Conservation (phyloP, 2,797 vertebrate species). For the Periophthalmus magnuspinnatus region DNA sequence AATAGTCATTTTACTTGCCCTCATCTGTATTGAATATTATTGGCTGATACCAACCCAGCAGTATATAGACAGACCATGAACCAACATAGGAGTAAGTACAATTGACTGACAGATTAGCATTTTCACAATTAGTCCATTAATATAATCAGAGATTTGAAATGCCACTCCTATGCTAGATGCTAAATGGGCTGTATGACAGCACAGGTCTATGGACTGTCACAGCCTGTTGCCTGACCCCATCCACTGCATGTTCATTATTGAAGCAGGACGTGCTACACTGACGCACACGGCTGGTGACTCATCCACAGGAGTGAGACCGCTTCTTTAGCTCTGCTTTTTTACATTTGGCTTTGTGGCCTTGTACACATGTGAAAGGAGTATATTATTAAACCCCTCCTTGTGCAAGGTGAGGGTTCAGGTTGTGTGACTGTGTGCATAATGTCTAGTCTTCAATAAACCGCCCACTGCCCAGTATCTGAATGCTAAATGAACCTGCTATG, state of each 20-base stretch:
- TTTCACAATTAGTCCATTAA: too few species aligned
- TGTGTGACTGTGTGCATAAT: constrained; percentile 22
- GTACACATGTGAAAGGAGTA: background rate
- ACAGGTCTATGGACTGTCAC: background rate
- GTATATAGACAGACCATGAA: too few species aligned
- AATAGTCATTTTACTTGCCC: too few species aligned
- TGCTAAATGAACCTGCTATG: background rate
- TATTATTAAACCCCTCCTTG: constrained; percentile 6
- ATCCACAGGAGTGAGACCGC: constrained; percentile 35
- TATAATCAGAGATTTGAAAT: too few species aligned
- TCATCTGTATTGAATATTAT: too few species aligned
- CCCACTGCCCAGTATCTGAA: background rate
- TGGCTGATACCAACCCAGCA: too few species aligned
- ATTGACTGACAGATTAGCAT: too few species aligned
- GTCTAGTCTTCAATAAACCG: constrained; percentile 10
- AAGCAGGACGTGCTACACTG: constrained; percentile 26
- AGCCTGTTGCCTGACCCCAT: constrained; percentile 1
- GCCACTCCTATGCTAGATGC: too few species aligned
- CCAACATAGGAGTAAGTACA: too few species aligned
- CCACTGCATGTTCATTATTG: constrained; percentile 5
- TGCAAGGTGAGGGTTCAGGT: constrained; percentile 23
- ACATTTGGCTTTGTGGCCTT: constrained; percentile 15
- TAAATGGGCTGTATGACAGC: background rate
- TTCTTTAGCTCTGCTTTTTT: constrained; percentile 20
- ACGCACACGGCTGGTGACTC: constrained; percentile 53